These are phyloP conservation scores for Phlogophora meticulosa DNA, from an alignment of 2,888 invertebrate genomes.

Conservation along the genomic window DNA sequence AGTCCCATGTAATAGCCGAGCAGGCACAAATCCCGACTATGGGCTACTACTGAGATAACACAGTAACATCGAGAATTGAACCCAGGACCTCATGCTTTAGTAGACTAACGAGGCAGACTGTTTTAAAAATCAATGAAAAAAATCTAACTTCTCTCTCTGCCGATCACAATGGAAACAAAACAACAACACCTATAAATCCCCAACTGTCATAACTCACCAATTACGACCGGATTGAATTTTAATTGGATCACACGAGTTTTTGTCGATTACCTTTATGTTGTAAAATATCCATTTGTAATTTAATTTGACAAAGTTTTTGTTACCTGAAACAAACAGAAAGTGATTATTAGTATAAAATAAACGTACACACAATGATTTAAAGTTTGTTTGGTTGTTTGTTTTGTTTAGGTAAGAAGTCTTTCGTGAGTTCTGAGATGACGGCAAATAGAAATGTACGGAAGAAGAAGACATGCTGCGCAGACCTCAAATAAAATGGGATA, in stretches of 20 bases:
- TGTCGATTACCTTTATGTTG: constrained; percentile 31
- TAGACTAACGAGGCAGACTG: too few species aligned
- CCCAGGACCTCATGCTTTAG: too few species aligned
- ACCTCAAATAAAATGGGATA: too few species aligned
- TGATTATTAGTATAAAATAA: neutral
- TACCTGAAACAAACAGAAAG: constrained; percentile 55
- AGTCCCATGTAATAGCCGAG: too few species aligned
- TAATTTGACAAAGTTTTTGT: constrained; percentile 34
- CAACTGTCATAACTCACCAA: constrained; percentile 48
- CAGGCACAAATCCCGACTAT: too few species aligned
- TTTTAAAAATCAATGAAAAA: neutral
- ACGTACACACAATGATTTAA: neutral
- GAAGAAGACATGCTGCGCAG: too few species aligned
- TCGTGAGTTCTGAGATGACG: too few species aligned
- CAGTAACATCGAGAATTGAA: too few species aligned
- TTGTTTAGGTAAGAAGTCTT: too few species aligned
- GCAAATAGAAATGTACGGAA: too few species aligned
- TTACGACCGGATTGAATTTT: constrained; percentile 55
- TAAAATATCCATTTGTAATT: constrained; percentile 17
- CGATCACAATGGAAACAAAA: constrained; percentile 31
- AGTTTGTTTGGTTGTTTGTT: too few species aligned
- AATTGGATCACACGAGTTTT: constrained; percentile 48
- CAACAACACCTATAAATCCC: constrained; percentile 37
- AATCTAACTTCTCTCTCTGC: neutral
- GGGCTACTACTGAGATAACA: too few species aligned